Conservation (phyloP, 2,797 vertebrate species). For the Otolemur crassicaudatus region DNA sequence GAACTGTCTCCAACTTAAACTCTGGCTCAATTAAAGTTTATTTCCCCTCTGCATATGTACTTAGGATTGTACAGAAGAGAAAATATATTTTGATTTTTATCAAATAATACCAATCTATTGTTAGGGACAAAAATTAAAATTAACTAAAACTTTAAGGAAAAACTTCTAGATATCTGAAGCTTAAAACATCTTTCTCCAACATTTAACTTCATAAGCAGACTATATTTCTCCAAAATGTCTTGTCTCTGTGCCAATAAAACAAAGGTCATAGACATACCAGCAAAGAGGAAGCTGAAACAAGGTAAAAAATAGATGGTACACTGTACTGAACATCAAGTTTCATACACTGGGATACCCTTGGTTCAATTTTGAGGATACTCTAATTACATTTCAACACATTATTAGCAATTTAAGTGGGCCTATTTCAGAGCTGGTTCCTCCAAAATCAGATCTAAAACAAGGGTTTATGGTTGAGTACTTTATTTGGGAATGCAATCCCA, state of each 20-base stretch:
- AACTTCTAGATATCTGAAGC: not conserved
- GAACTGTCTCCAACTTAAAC: not conserved
- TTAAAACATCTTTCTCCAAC: conserved; percentile 25
- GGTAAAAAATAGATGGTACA: not conserved
- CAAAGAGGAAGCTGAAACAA: conserved; percentile 31
- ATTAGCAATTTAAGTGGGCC: not conserved
- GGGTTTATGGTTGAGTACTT: not conserved
- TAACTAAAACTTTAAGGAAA: conserved; percentile 34
- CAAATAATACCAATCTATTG: not conserved
- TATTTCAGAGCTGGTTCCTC: not conserved
- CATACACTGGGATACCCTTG: not conserved
- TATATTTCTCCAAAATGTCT: not conserved
- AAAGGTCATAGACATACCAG: conserved; percentile 21
- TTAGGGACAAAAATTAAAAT: not conserved
- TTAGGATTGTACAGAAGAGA: not conserved
- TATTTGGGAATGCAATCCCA: not conserved
- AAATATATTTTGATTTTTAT: conserved; percentile 11
- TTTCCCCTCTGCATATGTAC: not conserved
- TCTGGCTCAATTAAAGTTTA: conserved; percentile 19
- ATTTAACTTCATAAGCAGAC: conserved; percentile 50
- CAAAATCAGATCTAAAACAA: not conserved
- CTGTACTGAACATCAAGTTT: conserved; percentile 11
- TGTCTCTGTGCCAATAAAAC: conserved; percentile 7
- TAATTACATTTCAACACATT: conserved; percentile 55
- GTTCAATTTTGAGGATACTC: not conserved